Percentiles rank a stretch among this genome's conserved stretches.
phyloP scores from a whole-genome alignment of 2,797 vertebrate genomes.

The Melanotaenia boesemani region DNA sequence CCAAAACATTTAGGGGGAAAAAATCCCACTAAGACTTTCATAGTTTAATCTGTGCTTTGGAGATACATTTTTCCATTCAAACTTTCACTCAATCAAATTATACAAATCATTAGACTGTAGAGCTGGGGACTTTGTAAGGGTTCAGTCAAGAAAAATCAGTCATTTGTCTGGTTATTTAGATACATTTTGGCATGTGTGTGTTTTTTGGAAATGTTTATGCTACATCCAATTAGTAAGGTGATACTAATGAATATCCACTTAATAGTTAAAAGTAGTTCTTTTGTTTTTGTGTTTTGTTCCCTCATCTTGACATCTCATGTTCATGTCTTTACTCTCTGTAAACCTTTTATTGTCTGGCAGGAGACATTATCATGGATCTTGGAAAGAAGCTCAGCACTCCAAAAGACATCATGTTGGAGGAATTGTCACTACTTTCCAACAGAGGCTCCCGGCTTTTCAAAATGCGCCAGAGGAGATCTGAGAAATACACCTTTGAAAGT shows the following conservation, averaged over 20 bases:
- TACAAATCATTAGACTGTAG: not conserved
- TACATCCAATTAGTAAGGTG: not conserved
- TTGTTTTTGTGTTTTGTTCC: not conserved
- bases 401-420: constrained; percentile 98
- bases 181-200: not conserved
- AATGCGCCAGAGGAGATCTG: constrained; percentile 96
- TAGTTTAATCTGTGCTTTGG: not conserved
- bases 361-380: constrained; percentile 88
- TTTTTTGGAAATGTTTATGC: not conserved
- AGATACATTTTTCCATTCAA: not conserved
- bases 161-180: not conserved
- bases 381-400: constrained; percentile 96
- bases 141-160: not conserved
- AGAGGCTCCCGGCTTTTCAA: constrained; percentile 97
- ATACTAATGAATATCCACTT: not conserved
- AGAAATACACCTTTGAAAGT: constrained; percentile 98
- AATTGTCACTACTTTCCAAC: constrained; percentile 92
- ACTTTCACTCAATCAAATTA: not conserved
- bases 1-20: not conserved
- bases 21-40: not conserved
- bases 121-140: not conserved
- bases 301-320: not conserved
- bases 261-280: not conserved
- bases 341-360: constrained; percentile 45
- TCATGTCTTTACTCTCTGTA: not conserved